Percentiles rank a stretch among this genome's conserved stretches.
phyloP scores from a whole-genome alignment of 2,113 vertebrate genomes.

The Dendrocopos noguchii region DNA sequence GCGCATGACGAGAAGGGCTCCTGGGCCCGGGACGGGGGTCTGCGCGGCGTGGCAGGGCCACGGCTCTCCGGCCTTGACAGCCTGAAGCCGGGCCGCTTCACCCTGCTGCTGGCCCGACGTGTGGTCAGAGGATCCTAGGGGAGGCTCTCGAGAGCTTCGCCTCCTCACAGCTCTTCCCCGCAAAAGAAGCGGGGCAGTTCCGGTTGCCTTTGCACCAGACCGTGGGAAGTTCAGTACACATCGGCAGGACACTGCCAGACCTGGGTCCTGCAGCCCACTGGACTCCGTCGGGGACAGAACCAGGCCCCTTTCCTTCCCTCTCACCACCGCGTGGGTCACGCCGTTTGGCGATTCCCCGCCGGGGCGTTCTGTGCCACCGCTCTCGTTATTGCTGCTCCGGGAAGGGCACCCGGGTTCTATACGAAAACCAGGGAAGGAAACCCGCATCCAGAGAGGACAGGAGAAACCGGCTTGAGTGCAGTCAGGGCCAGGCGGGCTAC shows the following conservation, averaged over 20 bases:
- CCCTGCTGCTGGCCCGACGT: not conserved
- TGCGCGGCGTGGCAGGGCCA: no score
- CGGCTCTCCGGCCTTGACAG: not conserved
- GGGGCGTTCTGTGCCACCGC: not conserved
- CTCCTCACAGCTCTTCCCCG: not conserved
- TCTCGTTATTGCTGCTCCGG: not conserved
- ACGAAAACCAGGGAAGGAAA: not conserved
- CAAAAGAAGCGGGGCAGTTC: not conserved
- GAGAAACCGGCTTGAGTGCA: not conserved
- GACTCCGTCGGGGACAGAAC: not conserved
- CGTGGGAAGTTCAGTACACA: not conserved
- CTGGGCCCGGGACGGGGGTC: not conserved
- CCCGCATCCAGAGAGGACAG: not conserved
- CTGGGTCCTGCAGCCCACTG: not conserved
- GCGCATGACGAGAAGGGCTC: no score
- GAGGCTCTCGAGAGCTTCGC: not conserved
- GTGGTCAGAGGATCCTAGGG: not conserved
- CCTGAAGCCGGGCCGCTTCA: not conserved
- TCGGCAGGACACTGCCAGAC: not conserved
- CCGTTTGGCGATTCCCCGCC: not conserved
- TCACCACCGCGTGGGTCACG: not conserved
- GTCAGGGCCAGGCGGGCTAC: not conserved
- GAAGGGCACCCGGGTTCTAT: not conserved
- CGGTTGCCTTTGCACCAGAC: not conserved
- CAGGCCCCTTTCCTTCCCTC: not conserved